Conservation (phyloP, 2,888 invertebrate genomes). For the Nezara viridula region DNA sequence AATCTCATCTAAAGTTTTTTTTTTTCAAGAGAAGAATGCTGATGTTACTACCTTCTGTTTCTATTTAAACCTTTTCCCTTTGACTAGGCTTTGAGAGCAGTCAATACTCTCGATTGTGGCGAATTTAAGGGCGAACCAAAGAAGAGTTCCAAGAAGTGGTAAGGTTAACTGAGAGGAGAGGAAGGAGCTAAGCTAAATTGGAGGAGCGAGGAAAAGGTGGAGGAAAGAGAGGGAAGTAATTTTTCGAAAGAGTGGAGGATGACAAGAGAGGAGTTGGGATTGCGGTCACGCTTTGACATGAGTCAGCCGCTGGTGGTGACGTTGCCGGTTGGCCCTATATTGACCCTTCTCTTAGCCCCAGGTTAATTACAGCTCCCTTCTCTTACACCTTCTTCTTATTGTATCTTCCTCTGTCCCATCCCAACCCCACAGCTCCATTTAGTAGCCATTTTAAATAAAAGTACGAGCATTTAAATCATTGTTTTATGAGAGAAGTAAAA, state of each 20-base stretch:
- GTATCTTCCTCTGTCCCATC: not conserved
- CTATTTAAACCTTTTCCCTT: too few relatives aligned
- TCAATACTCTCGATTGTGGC: not conserved
- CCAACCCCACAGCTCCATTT: not conserved
- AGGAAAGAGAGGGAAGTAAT: slow-evolving; percentile 6
- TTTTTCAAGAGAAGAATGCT: too few relatives aligned
- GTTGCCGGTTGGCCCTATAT: not conserved
- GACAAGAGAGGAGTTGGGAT: slow-evolving; percentile 31
- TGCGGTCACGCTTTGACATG: slow-evolving; percentile 47
- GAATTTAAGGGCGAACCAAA: not conserved
- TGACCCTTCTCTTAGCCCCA: not conserved
- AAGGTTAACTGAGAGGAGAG: not conserved
- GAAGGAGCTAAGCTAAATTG: not conserved
- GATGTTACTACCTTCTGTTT: too few relatives aligned
- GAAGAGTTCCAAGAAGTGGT: not conserved
- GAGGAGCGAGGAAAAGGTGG: not conserved
- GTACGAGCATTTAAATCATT: not conserved
- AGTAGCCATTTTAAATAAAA: not conserved
- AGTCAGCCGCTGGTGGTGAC: slow-evolving; percentile 25
- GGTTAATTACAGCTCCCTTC: not conserved
- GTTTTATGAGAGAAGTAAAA: too few relatives aligned
- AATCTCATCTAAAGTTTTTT: too few relatives aligned
- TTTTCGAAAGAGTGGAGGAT: slow-evolving; percentile 14
- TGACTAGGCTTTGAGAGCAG: too few relatives aligned
- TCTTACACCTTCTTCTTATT: slow-evolving; percentile 16